A percentile compares a stretch with the other conserved stretches of the same genome.
phyloP scores from a whole-genome alignment of 1,140 invertebrate genomes.

The Diorhabda carinulata region DNA sequence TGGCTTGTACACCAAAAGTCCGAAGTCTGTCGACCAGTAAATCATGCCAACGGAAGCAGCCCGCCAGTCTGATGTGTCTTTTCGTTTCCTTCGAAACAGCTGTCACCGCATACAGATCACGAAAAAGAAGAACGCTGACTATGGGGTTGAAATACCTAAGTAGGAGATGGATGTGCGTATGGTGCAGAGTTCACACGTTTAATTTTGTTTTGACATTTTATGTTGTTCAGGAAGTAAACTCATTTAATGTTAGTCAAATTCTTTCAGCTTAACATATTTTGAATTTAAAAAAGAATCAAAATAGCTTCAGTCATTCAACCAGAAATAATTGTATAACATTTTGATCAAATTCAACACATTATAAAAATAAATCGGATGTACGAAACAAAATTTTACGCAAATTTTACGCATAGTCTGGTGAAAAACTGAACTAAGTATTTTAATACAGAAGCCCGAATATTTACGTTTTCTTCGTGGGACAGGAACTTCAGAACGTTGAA shows the following conservation, averaged over 20 bases:
- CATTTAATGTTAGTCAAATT: neutral
- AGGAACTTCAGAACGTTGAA: too few relatives aligned
- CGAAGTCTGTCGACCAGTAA: conserved; percentile 27
- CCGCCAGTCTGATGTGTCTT: conserved; percentile 36
- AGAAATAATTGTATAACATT: too few relatives aligned
- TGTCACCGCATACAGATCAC: conserved; percentile 6
- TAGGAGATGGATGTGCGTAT: conserved; percentile 3
- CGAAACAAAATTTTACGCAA: too few relatives aligned
- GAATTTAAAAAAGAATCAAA: too few relatives aligned
- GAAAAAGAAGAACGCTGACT: conserved; percentile 10
- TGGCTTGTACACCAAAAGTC: conserved; percentile 15
- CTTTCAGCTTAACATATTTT: too few relatives aligned
- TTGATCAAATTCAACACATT: too few relatives aligned
- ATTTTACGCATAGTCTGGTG: too few relatives aligned
- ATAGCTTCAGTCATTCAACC: too few relatives aligned
- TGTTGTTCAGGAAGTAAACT: neutral
- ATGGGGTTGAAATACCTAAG: neutral
- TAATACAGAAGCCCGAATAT: too few relatives aligned
- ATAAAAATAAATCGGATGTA: too few relatives aligned
- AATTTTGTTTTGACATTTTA: conserved; percentile 8
- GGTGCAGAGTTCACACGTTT: conserved; percentile 14
- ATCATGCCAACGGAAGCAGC: conserved; percentile 42
- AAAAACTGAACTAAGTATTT: too few relatives aligned
- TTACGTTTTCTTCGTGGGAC: too few relatives aligned
- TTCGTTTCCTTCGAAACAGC: conserved; percentile 21